These are phyloP conservation scores for Macquaria ambigua DNA, from an alignment of 2,113 vertebrate genomes.

Conservation along the genomic window DNA sequence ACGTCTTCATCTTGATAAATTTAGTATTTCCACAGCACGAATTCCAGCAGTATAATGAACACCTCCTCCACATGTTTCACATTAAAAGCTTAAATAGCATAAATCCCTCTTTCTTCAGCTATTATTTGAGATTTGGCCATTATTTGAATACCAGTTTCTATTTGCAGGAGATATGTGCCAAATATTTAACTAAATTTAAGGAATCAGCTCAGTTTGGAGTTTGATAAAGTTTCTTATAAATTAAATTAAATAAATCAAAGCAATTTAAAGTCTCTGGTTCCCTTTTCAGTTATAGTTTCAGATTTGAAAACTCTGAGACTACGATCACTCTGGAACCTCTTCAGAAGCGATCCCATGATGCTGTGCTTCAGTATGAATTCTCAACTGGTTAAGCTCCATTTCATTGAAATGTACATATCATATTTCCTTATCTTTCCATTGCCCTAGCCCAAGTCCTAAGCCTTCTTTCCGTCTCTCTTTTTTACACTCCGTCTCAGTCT, in stretches of 20 bases:
- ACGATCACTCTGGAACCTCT: background rate
- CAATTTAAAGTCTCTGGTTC: background rate
- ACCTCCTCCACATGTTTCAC: background rate
- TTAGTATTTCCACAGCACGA: too few relatives aligned
- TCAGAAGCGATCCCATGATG: background rate
- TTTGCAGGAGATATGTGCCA: background rate
- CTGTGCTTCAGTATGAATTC: slow-evolving; percentile 21
- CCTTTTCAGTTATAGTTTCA: background rate
- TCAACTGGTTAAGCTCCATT: slow-evolving; percentile 38
- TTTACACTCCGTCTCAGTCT: slow-evolving; percentile 28
- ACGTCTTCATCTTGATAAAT: background rate
- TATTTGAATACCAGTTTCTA: background rate
- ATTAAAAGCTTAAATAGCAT: background rate
- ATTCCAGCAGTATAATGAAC: too few relatives aligned
- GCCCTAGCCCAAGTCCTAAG: slow-evolving; percentile 29
- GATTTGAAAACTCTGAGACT: background rate
- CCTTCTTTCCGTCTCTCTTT: slow-evolving; percentile 26
- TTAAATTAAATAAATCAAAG: background rate
- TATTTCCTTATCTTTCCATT: slow-evolving; percentile 46
- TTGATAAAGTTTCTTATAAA: background rate
- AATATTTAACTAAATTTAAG: background rate
- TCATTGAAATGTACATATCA: slow-evolving; percentile 48
- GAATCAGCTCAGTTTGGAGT: background rate
- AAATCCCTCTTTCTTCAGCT: background rate
- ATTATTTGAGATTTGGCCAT: background rate